Conservation (phyloP, 2,797 vertebrate species). For the Galago senegalensis region DNA sequence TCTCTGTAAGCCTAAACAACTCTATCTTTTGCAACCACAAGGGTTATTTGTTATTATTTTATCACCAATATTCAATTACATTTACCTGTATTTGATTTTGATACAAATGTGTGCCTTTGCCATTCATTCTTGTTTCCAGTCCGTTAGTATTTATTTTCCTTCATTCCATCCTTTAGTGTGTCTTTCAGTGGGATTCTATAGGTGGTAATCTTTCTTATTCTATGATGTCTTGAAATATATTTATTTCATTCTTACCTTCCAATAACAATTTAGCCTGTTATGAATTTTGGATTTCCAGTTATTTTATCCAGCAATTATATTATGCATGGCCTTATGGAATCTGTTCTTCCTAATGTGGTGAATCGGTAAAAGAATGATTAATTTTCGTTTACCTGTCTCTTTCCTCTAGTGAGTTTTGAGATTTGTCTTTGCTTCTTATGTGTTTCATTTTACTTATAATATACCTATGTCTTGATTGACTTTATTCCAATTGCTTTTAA, state of each 20-base stretch:
- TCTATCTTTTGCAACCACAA: neutral
- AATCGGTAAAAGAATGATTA: neutral
- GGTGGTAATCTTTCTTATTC: neutral
- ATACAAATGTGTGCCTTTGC: neutral
- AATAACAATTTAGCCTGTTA: neutral
- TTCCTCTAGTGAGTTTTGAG: conserved; percentile 24
- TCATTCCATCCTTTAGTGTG: neutral
- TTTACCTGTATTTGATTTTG: neutral
- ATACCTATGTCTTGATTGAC: neutral
- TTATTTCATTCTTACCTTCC: neutral
- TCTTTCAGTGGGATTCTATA: neutral
- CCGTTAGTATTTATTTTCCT: neutral
- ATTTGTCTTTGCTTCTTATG: neutral
- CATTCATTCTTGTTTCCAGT: neutral
- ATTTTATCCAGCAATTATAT: neutral
- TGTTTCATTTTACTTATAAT: neutral
- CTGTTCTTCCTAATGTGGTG: neutral
- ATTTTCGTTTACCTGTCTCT: neutral
- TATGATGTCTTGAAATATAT: neutral
- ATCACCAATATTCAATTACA: neutral
- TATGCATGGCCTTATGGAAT: neutral
- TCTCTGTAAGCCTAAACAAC: neutral
- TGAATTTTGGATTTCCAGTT: neutral
- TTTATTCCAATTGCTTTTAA: neutral
- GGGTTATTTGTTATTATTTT: neutral